Conservation (phyloP, 2,888 invertebrate species). For the Lepeophtheirus nordmannii region DNA sequence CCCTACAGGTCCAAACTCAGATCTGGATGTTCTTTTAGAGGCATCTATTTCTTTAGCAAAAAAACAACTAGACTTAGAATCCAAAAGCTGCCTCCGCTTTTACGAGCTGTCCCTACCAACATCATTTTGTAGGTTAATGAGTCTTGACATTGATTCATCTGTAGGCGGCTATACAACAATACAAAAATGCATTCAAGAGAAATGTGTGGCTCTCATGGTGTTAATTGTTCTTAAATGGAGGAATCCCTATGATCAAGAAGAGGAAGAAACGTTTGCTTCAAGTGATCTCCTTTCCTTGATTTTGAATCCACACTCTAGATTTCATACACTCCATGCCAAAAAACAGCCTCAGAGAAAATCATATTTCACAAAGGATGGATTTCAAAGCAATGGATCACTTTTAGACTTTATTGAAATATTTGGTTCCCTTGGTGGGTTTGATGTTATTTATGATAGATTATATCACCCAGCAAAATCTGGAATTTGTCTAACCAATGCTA, state of each 20-base stretch:
- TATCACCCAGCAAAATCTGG: constrained; percentile 47
- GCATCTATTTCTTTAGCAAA: constrained; percentile 72
- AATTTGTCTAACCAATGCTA: constrained; percentile 58
- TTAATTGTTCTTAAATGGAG: constrained; percentile 64
- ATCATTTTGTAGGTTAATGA: constrained; percentile 88
- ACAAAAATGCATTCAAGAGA: constrained; percentile 78
- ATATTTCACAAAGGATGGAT: constrained; percentile 57
- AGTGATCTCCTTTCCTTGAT: constrained; percentile 80
- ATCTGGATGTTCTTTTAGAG: constrained; percentile 74
- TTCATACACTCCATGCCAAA: constrained; percentile 6
- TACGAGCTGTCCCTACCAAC: constrained; percentile 82
- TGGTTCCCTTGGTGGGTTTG: constrained; percentile 78
- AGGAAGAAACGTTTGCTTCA: constrained; percentile 71
- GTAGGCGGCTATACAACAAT: constrained; percentile 70
- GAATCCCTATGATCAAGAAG: constrained; percentile 36
- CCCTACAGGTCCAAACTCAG: constrained; percentile 88
- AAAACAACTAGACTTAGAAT: constrained; percentile 67
- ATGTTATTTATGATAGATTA: constrained; percentile 65
- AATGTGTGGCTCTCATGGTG: constrained; percentile 79
- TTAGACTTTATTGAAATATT: constrained; percentile 84
- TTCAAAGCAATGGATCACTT: constrained; percentile 82
- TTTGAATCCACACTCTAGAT: constrained; percentile 89
- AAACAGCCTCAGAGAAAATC: constrained; percentile 39
- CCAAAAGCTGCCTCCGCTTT: constrained; percentile 80
- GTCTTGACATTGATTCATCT: constrained; percentile 93